phyloP scores from a whole-genome alignment of 2,113 vertebrate species.

The Salvelinus alpinus region DNA sequence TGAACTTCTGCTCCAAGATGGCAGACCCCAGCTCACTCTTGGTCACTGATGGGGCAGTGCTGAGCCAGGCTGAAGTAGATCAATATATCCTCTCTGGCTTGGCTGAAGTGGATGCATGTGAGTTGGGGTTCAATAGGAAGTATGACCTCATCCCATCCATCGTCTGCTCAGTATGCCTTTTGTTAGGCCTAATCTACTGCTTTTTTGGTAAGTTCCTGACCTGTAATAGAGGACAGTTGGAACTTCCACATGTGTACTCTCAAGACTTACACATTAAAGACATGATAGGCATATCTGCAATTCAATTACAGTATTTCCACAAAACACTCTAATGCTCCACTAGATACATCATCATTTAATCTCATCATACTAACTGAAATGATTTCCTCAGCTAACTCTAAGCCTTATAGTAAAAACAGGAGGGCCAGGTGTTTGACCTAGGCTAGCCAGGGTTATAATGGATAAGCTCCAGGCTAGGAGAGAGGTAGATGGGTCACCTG shows the following conservation, averaged over 20 bases:
- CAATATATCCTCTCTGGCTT: constrained; percentile 5
- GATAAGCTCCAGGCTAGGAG: constrained; percentile 53
- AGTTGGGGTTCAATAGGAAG: constrained; percentile 68
- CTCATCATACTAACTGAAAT: not conserved
- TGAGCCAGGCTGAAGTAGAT: constrained; percentile 2
- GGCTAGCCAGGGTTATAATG: constrained; percentile 42
- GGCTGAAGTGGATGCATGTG: constrained; percentile 65
- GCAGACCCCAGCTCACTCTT: constrained; percentile 60
- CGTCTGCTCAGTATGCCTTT: constrained; percentile 79
- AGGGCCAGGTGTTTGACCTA: constrained; percentile 43
- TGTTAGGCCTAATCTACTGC: constrained; percentile 84
- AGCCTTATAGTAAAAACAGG: not conserved
- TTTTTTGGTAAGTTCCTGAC: constrained; percentile 79
- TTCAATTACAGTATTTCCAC: not conserved
- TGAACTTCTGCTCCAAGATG: constrained; percentile 53
- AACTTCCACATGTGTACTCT: too few species aligned
- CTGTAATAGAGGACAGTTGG: not conserved
- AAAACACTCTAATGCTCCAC: not conserved
- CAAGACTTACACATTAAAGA: not conserved
- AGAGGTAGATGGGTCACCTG: constrained; percentile 50
- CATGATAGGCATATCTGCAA: not conserved
- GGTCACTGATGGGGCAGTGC: constrained; percentile 64
- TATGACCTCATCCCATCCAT: constrained; percentile 78
- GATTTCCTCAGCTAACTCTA: constrained; percentile 13
- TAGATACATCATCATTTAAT: not conserved